Conservation (phyloP, 2,797 vertebrate genomes). For the Valencia hispanica region DNA sequence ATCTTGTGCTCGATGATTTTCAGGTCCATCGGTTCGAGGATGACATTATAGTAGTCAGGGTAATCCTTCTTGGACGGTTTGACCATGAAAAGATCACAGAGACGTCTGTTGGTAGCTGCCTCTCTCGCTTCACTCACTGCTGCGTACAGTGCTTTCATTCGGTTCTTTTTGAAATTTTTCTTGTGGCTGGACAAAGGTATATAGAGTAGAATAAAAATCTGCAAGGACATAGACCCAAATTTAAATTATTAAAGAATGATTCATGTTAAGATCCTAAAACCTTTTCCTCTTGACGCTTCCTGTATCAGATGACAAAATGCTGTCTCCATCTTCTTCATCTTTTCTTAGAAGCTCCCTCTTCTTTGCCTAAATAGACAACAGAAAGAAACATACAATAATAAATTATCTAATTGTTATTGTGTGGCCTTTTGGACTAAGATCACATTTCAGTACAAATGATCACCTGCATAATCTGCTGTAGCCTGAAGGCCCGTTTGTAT, state of each 20-base stretch:
- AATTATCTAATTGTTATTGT: background rate
- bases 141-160: conserved; percentile 93
- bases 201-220: conserved; percentile 12
- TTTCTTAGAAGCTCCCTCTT: conserved; percentile 92
- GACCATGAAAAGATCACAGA: conserved; percentile 97
- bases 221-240: background rate
- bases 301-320: conserved; percentile 93
- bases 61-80: conserved; percentile 99
- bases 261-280: conserved; percentile 63
- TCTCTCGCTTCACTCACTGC: conserved; percentile 91
- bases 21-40: conserved; percentile 97
- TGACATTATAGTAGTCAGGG: conserved; percentile 98
- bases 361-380: conserved; percentile 83
- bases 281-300: conserved; percentile 95
- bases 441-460: conserved; percentile 5
- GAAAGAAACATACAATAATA: background rate
- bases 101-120: conserved; percentile 85
- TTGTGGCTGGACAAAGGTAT: conserved; percentile 81
- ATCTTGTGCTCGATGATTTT: conserved; percentile 96
- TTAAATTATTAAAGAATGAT: background rate
- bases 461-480: conserved; percentile 98
- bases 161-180: conserved; percentile 95
- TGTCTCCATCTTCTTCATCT: conserved; percentile 95
- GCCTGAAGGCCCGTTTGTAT: conserved; percentile 95
- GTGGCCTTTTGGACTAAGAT: background rate